Evolutionary conservation across 2,888 invertebrate species (phyloP).

Genomic region (Thymelicus acteon): DNA sequence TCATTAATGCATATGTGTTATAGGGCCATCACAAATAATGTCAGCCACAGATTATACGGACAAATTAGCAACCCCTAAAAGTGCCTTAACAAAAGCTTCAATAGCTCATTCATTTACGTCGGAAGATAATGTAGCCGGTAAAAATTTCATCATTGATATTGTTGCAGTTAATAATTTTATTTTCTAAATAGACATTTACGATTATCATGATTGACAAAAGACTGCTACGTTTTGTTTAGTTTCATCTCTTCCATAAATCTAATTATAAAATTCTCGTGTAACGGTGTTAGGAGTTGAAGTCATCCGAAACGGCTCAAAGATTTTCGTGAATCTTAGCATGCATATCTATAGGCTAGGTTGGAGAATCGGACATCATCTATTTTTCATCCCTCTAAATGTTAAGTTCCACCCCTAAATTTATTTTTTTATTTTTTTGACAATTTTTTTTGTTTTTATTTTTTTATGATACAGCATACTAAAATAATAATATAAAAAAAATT

Average conservation of each 20-base stretch:
- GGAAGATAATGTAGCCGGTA: conserved; percentile 11
- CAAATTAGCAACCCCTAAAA: conserved; percentile 21
- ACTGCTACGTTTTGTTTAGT: background rate
- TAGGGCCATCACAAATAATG: conserved; percentile 17
- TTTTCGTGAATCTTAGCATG: too few species aligned
- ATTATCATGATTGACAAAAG: background rate
- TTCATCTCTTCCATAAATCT: background rate
- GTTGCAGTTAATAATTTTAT: conserved; percentile 1
- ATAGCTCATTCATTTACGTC: conserved; percentile 25
- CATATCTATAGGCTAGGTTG: too few species aligned
- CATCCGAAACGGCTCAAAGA: too few species aligned
- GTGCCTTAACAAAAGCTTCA: conserved; percentile 28
- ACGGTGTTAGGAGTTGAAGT: too few species aligned
- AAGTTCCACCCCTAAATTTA: too few species aligned
- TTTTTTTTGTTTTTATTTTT: too few species aligned
- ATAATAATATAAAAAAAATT: too few species aligned
- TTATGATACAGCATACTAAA: too few species aligned
- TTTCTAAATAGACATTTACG: background rate
- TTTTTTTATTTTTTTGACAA: too few species aligned
- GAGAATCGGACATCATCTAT: too few species aligned
- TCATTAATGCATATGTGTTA: background rate
- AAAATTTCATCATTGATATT: conserved; percentile 16
- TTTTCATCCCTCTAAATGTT: too few species aligned
- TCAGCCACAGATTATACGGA: conserved; percentile 19
- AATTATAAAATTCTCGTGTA: too few species aligned